Conservation (phyloP, 2,113 vertebrate species). For the Gymnorhina tibicen region DNA sequence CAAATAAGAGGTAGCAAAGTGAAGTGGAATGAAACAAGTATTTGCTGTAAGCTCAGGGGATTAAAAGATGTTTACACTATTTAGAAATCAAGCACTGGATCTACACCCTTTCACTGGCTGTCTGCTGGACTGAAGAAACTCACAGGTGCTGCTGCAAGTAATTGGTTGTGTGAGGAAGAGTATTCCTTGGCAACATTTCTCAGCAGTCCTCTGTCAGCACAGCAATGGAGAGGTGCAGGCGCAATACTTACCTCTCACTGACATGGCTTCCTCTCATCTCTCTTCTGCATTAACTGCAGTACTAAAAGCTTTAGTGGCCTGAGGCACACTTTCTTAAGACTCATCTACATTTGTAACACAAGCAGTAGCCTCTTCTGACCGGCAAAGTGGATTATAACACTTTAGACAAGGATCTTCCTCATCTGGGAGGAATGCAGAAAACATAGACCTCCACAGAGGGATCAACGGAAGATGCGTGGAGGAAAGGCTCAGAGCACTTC, state of each 20-base stretch:
- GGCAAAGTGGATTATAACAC: not conserved
- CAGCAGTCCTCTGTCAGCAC: not conserved
- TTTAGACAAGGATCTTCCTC: not conserved
- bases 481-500: not conserved
- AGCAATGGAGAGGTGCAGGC: not conserved
- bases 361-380: not conserved
- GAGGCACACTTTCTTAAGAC: not conserved
- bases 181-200: not conserved
- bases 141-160: not conserved
- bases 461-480: not conserved
- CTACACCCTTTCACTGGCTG: not conserved
- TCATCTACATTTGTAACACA: not conserved
- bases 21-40: constrained; percentile 56
- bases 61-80: constrained; percentile 16
- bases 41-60: constrained; percentile 31
- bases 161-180: not conserved
- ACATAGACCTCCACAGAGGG: not conserved
- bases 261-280: not conserved
- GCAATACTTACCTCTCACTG: not conserved
- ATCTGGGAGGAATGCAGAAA: not conserved
- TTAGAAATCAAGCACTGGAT: not conserved
- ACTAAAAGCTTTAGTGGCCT: not conserved
- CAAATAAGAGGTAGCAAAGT: constrained; percentile 6
- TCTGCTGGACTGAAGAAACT: not conserved
- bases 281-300: not conserved